Conservation (phyloP, 2,113 vertebrate genomes). For the Triplophysa dalaica region DNA sequence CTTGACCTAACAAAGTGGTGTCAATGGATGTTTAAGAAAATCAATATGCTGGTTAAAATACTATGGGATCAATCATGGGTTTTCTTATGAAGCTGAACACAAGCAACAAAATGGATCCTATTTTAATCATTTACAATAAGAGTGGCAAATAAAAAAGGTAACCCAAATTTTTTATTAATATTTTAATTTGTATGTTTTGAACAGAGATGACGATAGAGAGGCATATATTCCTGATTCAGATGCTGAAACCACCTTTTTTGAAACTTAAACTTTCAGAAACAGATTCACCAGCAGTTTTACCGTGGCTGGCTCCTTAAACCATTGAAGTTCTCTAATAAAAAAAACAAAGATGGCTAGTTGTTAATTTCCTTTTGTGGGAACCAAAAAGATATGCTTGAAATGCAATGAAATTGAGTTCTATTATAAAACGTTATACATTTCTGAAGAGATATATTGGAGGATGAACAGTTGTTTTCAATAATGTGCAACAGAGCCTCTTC, state of each 20-base stretch:
- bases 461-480: constrained; percentile 21
- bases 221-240: too few species aligned
- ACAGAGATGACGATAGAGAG: too few species aligned
- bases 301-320: neutral
- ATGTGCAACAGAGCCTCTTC: constrained; percentile 6
- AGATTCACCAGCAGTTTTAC: neutral
- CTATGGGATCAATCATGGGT: neutral
- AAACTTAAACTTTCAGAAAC: neutral
- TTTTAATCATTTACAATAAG: too few species aligned
- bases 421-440: constrained; percentile 9
- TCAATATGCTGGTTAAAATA: neutral
- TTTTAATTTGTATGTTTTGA: too few species aligned
- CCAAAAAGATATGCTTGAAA: constrained; percentile 14
- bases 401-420: constrained; percentile 3
- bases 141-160: too few species aligned
- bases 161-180: too few species aligned
- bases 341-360: neutral
- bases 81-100: neutral
- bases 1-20: constrained; percentile 23
- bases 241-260: neutral
- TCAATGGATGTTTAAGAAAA: constrained; percentile 6
- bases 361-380: constrained; percentile 18
- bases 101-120: neutral
- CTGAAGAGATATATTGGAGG: constrained; percentile 9
- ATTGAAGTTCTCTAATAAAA: neutral